These are phyloP conservation scores for Chionis minor DNA, from an alignment of 2,113 vertebrate genomes.

Conservation along the genomic window DNA sequence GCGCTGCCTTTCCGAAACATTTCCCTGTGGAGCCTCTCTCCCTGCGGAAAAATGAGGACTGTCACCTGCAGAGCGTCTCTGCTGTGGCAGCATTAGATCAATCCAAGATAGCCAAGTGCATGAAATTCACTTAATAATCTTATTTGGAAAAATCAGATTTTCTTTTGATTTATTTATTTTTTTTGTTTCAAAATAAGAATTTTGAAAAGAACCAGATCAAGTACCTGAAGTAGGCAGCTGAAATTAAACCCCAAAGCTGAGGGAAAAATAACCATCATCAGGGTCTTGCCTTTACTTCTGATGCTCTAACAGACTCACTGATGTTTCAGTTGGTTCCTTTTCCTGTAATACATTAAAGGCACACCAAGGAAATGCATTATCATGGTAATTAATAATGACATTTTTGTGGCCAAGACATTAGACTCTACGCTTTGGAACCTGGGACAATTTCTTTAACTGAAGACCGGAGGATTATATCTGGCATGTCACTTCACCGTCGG, in stretches of 20 bases:
- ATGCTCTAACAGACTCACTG: not conserved
- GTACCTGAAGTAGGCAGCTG: not conserved
- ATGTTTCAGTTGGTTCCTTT: not conserved
- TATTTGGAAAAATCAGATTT: not conserved
- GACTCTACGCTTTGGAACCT: not conserved
- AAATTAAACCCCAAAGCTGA: not conserved
- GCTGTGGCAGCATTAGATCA: not conserved
- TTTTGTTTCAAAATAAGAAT: not conserved
- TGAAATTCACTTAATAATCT: not conserved
- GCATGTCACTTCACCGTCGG: not conserved
- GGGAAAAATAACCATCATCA: not conserved
- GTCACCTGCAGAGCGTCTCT: not conserved
- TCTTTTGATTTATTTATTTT: not conserved
- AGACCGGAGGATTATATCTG: not conserved
- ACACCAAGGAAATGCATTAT: not conserved
- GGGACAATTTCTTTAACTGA: not conserved
- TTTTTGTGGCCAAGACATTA: not conserved
- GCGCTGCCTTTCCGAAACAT: accelerated
- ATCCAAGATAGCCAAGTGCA: not conserved
- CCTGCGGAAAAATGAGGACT: not conserved
- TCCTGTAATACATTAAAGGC: not conserved
- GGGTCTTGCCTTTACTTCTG: not conserved
- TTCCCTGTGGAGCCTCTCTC: accelerated
- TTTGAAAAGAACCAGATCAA: not conserved
- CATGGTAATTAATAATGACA: not conserved